phyloP scores from a whole-genome alignment of 2,888 invertebrate genomes.

The Ophion obscuratus region DNA sequence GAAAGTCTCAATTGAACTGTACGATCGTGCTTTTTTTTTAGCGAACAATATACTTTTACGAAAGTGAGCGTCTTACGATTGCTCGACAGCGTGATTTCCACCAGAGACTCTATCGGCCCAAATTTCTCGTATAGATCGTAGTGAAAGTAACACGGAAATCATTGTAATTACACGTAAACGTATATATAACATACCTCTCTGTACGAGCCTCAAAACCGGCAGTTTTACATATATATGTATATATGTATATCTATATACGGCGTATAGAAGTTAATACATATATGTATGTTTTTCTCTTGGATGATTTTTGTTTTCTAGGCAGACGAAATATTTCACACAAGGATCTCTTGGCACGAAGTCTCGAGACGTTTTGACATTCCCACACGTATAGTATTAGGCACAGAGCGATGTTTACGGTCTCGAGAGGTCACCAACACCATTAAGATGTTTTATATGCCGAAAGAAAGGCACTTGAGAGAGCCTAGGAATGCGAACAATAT shows the following conservation, averaged over 20 bases:
- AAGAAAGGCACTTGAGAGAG: slow-evolving; percentile 3
- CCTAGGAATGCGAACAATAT: slow-evolving; percentile 7
- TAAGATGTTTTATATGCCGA: background rate
- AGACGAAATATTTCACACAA: background rate
- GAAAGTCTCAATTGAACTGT: slow-evolving; percentile 50
- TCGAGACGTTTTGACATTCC: slow-evolving; percentile 51
- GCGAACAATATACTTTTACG: background rate
- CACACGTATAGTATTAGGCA: slow-evolving; percentile 38
- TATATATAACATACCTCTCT: slow-evolving; percentile 18
- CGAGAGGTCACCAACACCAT: slow-evolving; percentile 56
- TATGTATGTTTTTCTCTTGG: background rate
- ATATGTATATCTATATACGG: background rate
- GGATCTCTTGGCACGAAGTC: slow-evolving; percentile 33
- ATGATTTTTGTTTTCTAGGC: background rate
- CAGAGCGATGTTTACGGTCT: slow-evolving; percentile 50
- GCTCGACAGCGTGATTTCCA: background rate
- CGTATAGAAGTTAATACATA: background rate
- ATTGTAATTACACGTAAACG: background rate
- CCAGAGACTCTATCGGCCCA: background rate
- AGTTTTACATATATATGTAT: background rate
- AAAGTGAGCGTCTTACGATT: too few relatives aligned
- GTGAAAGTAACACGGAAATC: slow-evolving; percentile 17
- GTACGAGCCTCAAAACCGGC: slow-evolving; percentile 23
- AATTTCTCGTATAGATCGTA: slow-evolving; percentile 9
- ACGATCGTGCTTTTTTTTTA: background rate